phyloP scores from a whole-genome alignment of 2,797 vertebrate genomes.

The Glyptemys insculpta region DNA sequence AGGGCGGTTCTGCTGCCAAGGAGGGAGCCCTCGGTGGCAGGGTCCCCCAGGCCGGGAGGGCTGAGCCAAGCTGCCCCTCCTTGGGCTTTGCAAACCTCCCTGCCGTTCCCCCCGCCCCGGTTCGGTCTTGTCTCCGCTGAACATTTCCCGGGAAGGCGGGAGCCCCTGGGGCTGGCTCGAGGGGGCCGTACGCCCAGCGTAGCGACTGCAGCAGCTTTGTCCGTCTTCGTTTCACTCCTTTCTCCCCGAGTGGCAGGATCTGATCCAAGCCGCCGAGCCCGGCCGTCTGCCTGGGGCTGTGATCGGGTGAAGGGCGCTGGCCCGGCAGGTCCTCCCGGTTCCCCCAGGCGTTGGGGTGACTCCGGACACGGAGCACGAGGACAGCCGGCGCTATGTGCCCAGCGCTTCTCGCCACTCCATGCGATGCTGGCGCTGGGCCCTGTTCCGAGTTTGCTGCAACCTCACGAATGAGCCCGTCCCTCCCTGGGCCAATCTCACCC shows the following conservation, averaged over 20 bases:
- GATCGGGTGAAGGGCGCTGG: neutral
- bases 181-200: neutral
- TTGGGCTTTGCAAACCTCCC: neutral
- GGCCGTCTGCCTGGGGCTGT: neutral
- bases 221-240: neutral
- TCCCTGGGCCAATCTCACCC: too few relatives aligned
- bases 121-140: neutral
- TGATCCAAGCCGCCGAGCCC: neutral
- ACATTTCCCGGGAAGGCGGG: neutral
- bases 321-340: neutral
- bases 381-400: neutral
- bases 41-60: neutral
- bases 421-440: neutral
- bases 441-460: neutral
- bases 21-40: neutral
- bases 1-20: neutral
- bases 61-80: neutral
- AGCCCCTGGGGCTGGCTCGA: too few relatives aligned
- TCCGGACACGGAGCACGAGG: too few relatives aligned
- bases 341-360: neutral
- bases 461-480: too few relatives aligned
- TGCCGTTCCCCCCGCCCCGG: neutral
- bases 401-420: neutral
- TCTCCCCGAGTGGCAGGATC: neutral
- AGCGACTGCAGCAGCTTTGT: neutral